These are phyloP conservation scores for Nettapus auritus DNA, from an alignment of 2,113 vertebrate species.

Conservation along the genomic window DNA sequence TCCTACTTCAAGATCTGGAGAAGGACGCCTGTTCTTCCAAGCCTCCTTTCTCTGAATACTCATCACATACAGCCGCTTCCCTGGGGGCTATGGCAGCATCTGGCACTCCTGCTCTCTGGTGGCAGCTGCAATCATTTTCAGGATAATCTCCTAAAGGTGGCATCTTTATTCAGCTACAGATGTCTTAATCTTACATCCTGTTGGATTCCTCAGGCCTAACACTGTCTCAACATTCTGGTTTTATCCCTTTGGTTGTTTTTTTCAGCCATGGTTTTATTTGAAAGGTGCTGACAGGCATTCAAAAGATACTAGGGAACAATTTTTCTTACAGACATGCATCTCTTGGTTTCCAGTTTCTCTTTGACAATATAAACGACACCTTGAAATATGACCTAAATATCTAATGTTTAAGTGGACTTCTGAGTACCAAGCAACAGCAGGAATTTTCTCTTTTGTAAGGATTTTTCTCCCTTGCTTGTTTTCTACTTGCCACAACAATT, in stretches of 20 bases:
- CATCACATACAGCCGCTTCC: background rate
- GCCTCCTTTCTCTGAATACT: background rate
- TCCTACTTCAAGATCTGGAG: constrained; percentile 6
- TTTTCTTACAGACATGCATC: background rate
- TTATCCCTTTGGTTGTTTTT: constrained; percentile 22
- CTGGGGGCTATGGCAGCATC: constrained; percentile 29
- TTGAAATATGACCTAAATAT: background rate
- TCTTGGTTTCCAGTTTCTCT: background rate
- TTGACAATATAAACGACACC: background rate
- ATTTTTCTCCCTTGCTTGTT: background rate
- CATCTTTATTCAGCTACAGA: constrained; percentile 68
- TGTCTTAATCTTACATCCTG: constrained; percentile 66
- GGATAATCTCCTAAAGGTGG: constrained; percentile 68
- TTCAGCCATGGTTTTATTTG: background rate
- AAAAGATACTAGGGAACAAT: background rate
- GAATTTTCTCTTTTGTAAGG: background rate
- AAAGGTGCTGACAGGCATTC: constrained; percentile 26
- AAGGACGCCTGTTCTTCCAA: constrained; percentile 22
- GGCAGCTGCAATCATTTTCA: constrained; percentile 68
- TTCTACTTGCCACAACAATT: background rate
- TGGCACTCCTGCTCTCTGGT: constrained; percentile 61
- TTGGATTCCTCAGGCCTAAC: constrained; percentile 61
- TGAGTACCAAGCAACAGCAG: background rate
- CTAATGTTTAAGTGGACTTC: background rate
- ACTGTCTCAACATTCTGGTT: background rate